Percentiles rank a stretch among this genome's conserved stretches.
Evolutionary conservation across 1,140 invertebrate species (phyloP).

Genomic region (Papilio polytes): DNA sequence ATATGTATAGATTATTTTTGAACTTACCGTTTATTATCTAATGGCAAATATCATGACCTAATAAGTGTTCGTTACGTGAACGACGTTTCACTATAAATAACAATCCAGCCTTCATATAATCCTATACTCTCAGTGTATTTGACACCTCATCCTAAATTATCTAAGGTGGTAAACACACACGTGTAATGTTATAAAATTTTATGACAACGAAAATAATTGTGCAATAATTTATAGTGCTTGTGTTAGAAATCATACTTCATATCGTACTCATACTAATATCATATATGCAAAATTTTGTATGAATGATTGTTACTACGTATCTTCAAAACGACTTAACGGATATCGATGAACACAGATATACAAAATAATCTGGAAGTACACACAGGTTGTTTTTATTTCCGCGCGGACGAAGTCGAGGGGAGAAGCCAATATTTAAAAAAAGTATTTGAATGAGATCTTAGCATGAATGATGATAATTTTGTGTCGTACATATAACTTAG

Average conservation of each 20-base stretch:
- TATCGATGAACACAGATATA: no score
- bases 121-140: neutral
- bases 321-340: no score
- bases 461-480: neutral
- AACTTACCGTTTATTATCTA: neutral
- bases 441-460: neutral
- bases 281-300: no score
- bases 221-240: neutral
- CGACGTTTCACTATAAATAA: neutral
- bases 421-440: no score
- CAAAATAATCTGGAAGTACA: no score
- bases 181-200: constrained; percentile 1
- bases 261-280: no score
- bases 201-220: neutral
- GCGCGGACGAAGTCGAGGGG: no score
- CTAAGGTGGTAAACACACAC: neutral
- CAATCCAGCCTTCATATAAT: neutral
- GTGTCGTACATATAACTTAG: no score
- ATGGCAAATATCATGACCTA: neutral
- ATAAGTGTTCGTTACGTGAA: neutral
- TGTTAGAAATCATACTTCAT: neutral
- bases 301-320: no score
- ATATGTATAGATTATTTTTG: no score
- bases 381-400: no score
- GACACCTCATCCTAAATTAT: constrained; percentile 7